These are phyloP conservation scores for Perodicticus potto DNA, from an alignment of 2,797 vertebrate genomes.

Conservation along the genomic window DNA sequence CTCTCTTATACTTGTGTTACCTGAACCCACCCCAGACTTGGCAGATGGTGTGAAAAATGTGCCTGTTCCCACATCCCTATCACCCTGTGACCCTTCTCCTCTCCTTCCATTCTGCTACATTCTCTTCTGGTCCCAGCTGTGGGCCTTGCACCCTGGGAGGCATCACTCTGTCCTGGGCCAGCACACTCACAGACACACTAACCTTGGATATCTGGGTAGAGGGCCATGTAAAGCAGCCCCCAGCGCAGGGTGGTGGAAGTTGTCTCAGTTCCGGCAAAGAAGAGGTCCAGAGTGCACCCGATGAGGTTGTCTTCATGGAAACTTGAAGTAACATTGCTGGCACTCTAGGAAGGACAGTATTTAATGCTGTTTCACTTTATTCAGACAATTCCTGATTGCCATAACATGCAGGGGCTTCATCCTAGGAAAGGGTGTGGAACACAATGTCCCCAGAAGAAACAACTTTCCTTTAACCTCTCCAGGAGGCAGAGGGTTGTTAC, in stretches of 20 bases:
- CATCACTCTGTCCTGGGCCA: background rate
- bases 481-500: background rate
- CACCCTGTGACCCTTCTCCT: background rate
- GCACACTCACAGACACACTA: background rate
- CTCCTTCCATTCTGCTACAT: background rate
- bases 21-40: no score
- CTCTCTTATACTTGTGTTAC: background rate
- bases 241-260: slow-evolving; percentile 92
- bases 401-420: background rate
- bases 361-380: background rate
- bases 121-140: background rate
- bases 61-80: accelerated
- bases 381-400: background rate
- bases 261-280: slow-evolving; percentile 94
- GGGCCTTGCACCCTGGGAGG: background rate
- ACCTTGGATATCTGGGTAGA: slow-evolving; percentile 93
- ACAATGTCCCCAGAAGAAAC: background rate
- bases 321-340: slow-evolving; percentile 61
- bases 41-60: background rate
- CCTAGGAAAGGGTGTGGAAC: background rate
- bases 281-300: slow-evolving; percentile 90
- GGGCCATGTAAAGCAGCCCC: slow-evolving; percentile 92
- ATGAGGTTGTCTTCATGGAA: slow-evolving; percentile 91
- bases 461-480: background rate
- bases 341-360: background rate